phyloP scores from a whole-genome alignment of 35 echinoderm and acorn worm species.

The Stichopus chloronotus region DNA sequence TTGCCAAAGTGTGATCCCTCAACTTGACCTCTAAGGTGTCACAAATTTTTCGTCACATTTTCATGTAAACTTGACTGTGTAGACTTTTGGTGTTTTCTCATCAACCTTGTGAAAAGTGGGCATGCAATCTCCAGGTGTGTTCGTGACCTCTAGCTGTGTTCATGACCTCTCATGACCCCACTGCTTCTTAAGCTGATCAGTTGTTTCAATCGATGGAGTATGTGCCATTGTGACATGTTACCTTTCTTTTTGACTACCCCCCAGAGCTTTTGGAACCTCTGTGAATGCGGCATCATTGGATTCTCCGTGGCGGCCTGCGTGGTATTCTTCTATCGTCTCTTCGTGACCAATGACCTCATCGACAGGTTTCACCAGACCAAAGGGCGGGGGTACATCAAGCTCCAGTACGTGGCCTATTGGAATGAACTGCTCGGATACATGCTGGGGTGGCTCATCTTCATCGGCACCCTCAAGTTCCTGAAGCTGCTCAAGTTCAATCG shows the following conservation, averaged over 20 bases:
- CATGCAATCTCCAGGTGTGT: too few species aligned
- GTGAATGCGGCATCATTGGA: constrained; percentile 72
- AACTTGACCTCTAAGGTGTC: too few species aligned
- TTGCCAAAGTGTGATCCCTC: too few species aligned
- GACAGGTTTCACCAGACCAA: constrained; percentile 54
- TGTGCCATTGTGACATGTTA: not conserved
- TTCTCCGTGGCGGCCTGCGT: constrained; percentile 70
- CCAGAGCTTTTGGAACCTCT: constrained; percentile 82
- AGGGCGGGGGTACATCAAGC: constrained; percentile 77
- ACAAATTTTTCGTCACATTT: too few species aligned
- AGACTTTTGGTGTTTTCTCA: too few species aligned
- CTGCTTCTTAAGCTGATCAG: too few species aligned
- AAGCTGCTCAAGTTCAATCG: constrained; percentile 91
- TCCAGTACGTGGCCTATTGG: constrained; percentile 98
- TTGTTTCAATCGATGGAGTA: not conserved
- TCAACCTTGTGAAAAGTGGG: too few species aligned
- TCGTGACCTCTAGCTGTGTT: too few species aligned
- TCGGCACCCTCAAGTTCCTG: constrained; percentile 86
- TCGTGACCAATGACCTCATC: constrained; percentile 63
- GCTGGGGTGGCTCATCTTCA: constrained; percentile 80
- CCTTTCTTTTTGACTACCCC: not conserved
- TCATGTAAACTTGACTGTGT: too few species aligned
- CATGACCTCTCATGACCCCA: too few species aligned
- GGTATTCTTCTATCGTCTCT: constrained; percentile 86
- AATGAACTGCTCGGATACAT: constrained; percentile 91